Evolutionary conservation across 2,113 vertebrate species (phyloP), one percentile per base, ranked within the genome.

Genomic region (Lathamus discolor): DNA sequence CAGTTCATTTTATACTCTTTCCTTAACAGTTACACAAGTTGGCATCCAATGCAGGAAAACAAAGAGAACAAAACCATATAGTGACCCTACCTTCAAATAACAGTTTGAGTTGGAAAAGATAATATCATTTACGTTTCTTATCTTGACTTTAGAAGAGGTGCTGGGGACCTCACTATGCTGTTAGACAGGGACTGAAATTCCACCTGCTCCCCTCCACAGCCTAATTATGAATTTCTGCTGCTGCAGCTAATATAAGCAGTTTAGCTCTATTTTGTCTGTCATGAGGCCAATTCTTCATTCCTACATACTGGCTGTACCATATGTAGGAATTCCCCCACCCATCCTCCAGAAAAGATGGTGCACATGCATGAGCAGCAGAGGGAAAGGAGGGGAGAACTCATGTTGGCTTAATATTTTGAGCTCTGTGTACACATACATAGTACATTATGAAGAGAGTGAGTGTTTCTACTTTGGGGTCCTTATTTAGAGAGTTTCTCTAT

Each of bases 51-150:
- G 41, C 39, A 86, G 43, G 27, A 88, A 77, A 82, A 74, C 33
- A 44, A 70, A 57, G 68, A 79, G 14, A 59, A 73, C 3, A 3
- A 82, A 90, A 74, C 16, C 31, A 51, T 52, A 63, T 15, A 72
- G 23, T 77, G 17, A 64, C 72, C 78, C 68, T 76, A 54, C 43
- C 77, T 94, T 90, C 93, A 92, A 95, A 88, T 95, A 96, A 86
- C 80, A 92, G 96, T 94, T 89, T 67, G 91, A 97, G 96, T 87
- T 96, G 85, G 64, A 95, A 74, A 79, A 97, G 87, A 74, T 95
- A 97, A 94, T 97, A 96, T 97, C 90, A 98, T 96, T 97, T 95
- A 95, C 1, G 7, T 22, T 33, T 49, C 46, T 81, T 35, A 93
- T 98, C 91, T 96, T 93, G 33, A 54, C 63, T 78, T 80, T 55